phyloP scores from a whole-genome alignment of 1,140 invertebrate genomes.

The Bombus superbus region DNA sequence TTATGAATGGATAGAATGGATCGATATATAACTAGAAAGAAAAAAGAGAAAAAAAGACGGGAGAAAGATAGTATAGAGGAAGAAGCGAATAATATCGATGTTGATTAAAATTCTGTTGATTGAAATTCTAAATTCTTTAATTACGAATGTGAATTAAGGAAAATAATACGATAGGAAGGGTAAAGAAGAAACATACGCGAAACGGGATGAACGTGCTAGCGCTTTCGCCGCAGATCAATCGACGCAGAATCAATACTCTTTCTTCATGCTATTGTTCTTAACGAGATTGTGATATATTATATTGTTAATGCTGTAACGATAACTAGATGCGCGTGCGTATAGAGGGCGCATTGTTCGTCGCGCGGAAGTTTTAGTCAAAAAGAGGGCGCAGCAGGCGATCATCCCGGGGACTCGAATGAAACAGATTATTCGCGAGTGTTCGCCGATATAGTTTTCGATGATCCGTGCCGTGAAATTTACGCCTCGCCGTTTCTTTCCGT shows the following conservation, averaged over 20 bases:
- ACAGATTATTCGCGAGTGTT: neutral
- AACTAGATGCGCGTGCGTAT: conserved; percentile 8
- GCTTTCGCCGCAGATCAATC: conserved; percentile 21
- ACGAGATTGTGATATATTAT: conserved; percentile 75
- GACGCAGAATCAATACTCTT: conserved; percentile 30
- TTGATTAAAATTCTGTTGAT: neutral
- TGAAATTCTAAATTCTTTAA: neutral
- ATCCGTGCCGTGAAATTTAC: conserved; percentile 34
- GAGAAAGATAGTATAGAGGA: neutral
- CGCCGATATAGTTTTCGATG: conserved; percentile 23
- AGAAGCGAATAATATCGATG: neutral
- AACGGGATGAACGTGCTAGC: conserved; percentile 29
- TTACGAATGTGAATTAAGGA: neutral
- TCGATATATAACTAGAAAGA: neutral
- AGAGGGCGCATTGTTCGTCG: neutral
- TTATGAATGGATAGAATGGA: neutral
- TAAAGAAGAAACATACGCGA: neutral
- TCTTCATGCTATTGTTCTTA: conserved; percentile 67
- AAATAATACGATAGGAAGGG: neutral
- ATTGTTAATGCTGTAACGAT: conserved; percentile 65
- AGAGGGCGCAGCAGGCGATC: conserved; percentile 11
- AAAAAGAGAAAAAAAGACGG: too few species aligned
- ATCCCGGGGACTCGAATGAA: conserved; percentile 3
- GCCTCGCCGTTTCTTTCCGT: conserved; percentile 31
- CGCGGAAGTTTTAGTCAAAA: conserved; percentile 3